A percentile compares a stretch with the other conserved stretches of the same genome.
These are phyloP conservation scores for Tenthredo scrophulariae DNA, from an alignment of 2,888 invertebrate species.

Conservation along the genomic window DNA sequence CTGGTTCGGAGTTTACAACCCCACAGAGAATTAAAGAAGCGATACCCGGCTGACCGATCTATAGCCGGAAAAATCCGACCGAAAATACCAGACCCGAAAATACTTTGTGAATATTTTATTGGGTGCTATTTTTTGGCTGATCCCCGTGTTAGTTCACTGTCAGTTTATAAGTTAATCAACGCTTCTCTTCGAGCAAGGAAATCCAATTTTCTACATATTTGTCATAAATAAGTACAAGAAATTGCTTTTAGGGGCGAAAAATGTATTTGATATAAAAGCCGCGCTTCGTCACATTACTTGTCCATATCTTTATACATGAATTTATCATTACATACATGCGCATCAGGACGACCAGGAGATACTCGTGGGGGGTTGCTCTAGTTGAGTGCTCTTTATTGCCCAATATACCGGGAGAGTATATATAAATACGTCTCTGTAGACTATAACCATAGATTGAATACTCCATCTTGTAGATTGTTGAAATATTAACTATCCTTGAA, in stretches of 20 bases:
- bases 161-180: constrained; percentile 7
- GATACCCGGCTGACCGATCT: constrained; percentile 33
- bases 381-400: constrained; percentile 30
- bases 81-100: not conserved
- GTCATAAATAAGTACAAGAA: not conserved
- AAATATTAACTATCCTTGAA: constrained; percentile 15
- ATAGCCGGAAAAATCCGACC: constrained; percentile 2
- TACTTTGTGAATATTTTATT: not conserved
- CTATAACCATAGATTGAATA: constrained; percentile 10
- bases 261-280: not conserved
- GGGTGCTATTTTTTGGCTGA: constrained; percentile 3
- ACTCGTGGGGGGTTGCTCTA: not conserved
- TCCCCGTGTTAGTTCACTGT: not conserved
- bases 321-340: constrained; percentile 27
- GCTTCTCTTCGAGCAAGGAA: not conserved
- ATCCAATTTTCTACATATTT: not conserved
- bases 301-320: constrained; percentile 6
- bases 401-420: constrained; percentile 9
- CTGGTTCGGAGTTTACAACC: constrained; percentile 38
- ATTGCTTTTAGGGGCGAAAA: constrained; percentile 14
- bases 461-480: not conserved
- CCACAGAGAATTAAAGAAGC: constrained; percentile 28
- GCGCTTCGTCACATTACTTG: constrained; percentile 18
- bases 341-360: not conserved
- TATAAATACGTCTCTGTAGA: constrained; percentile 8